Evolutionary conservation across 2,113 vertebrate genomes (phyloP).

Genomic region (Riparia riparia): DNA sequence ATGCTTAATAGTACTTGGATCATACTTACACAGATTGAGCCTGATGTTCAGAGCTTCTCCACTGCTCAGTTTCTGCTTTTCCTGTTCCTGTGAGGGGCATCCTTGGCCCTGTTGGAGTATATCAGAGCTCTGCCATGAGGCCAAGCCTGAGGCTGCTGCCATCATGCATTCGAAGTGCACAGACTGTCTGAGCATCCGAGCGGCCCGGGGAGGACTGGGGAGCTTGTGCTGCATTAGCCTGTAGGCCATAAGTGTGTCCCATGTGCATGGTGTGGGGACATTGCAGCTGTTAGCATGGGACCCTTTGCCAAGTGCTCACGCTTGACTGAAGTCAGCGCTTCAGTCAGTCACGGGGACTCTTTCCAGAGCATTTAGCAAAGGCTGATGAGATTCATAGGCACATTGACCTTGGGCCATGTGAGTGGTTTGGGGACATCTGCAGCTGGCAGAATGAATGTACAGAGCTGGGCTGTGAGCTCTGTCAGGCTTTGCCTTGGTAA

Average conservation of each 20-base stretch:
- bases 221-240: not conserved
- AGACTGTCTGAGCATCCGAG: fast-evolving
- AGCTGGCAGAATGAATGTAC: not conserved
- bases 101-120: not conserved
- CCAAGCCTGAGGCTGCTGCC: not conserved
- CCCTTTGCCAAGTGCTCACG: not conserved
- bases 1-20: not conserved
- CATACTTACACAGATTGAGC: fast-evolving
- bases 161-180: fast-evolving
- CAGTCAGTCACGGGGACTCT: fast-evolving
- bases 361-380: not conserved
- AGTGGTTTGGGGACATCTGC: not conserved
- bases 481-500: not conserved
- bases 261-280: not conserved
- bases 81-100: not conserved
- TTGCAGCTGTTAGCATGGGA: fast-evolving
- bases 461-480: not conserved
- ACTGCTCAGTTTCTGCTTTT: not conserved
- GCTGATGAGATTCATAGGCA: not conserved
- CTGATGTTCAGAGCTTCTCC: not conserved
- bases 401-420: not conserved
- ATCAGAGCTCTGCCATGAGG: not conserved
- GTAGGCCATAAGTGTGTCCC: not conserved
- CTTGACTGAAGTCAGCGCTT: not conserved
- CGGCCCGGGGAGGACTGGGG: fast-evolving